These are phyloP conservation scores for Danaus chrysippus DNA, from an alignment of 2,888 invertebrate genomes.

Conservation along the genomic window DNA sequence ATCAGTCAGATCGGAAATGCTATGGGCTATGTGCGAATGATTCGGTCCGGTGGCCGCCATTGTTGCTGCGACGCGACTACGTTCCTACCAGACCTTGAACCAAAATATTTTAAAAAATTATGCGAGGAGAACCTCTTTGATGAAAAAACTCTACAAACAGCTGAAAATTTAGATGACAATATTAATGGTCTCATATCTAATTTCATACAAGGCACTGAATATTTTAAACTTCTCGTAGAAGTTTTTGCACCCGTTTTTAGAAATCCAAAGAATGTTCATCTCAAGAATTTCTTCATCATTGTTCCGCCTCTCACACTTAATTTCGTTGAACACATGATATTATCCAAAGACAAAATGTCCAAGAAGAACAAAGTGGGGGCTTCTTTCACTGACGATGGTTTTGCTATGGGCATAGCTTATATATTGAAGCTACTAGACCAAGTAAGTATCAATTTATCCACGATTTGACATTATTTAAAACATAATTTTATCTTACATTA, in stretches of 20 bases:
- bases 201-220: conserved; percentile 93
- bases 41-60: conserved; percentile 95
- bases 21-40: conserved; percentile 96
- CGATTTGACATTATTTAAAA: too few species aligned
- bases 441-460: conserved; percentile 49
- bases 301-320: conserved; percentile 96
- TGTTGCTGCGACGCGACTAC: conserved; percentile 94
- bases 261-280: conserved; percentile 91
- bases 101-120: conserved; percentile 80
- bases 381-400: conserved; percentile 98
- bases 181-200: conserved; percentile 88
- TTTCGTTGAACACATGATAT: conserved; percentile 95
- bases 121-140: conserved; percentile 80
- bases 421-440: conserved; percentile 94
- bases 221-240: conserved; percentile 92
- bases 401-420: conserved; percentile 96
- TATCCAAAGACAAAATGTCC: conserved; percentile 94
- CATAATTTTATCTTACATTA: neutral
- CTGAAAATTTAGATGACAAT: conserved; percentile 87
- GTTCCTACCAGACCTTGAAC: conserved; percentile 89
- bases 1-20: conserved; percentile 98
- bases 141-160: conserved; percentile 80
- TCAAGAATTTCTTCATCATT: conserved; percentile 95
- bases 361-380: conserved; percentile 93
- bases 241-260: conserved; percentile 95